Evolutionary conservation across 2,113 vertebrate genomes (phyloP), one percentile per base, ranked within the genome.

Genomic region (Salvator merianae): DNA sequence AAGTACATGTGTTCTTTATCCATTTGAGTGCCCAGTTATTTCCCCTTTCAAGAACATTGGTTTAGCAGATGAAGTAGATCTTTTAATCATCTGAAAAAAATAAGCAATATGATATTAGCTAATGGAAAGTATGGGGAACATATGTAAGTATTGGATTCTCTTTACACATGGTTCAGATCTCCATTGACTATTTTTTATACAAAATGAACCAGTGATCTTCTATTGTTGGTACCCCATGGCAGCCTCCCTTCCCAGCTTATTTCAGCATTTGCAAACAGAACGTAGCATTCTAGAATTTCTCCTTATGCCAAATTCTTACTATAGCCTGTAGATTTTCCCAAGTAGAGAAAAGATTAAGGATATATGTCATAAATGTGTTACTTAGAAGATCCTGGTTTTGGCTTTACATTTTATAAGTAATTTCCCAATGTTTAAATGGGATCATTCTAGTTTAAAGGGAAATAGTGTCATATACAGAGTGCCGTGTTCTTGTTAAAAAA

Each of bases 21-120:
- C 77, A 77, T 59, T 5, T 66, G 81, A 82, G 9, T 34, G 12
- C 7, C 9, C 20, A 84, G 79, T 89, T 88, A 79, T 47, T 86
- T 88, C 84, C 84, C 85, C 26, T 86, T 92, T 72, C 82, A 87
- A 66, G 28, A 87, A 66, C 47, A 77, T 5, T 12, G 86, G 82
- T 74, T 87, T 74, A 90, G 59, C 74, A 79, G 71, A 85, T 90
- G 88, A 85, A 83, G 53, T 0, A 80, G 47, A 30, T 81, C 83
- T 91, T 87, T 40, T 77, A 43, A 84, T 73, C 78, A 14, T 6
- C 87, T 55, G 53, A 59, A 82, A 77, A 83, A 86, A 47, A 85
- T 13, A 77, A 26, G 85, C 16, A 85, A 30, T 72, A 83, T 81
- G 77, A 82, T 84, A 5, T 4, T 85, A 38, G 79, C 24, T 89